Evolutionary conservation across 2,113 vertebrate species (phyloP), one percentile per base, ranked within the genome.

Genomic region (Manacus vitellinus): DNA sequence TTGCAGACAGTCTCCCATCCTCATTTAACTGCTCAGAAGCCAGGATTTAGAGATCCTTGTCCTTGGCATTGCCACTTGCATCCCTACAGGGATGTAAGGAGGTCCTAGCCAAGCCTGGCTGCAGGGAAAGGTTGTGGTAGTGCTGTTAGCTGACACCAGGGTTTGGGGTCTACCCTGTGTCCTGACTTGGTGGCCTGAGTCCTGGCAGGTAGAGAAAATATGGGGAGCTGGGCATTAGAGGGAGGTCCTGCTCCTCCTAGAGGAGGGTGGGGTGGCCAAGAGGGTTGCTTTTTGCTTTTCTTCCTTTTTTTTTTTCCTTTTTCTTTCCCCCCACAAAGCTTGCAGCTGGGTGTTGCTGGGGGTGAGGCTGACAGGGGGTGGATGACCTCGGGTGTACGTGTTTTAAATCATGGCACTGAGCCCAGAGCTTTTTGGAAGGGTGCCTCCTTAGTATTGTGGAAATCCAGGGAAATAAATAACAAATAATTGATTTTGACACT

Each of bases 401-500:
- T 73, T 91, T 95, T 41, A 92, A 83, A 61, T 58, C 47, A 20
- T 37, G 86, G 79, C 21, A 1, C 28, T 0, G 8, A 73, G 92
- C 89, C 86, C 76, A 37, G 80, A 62, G 62, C 7, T 63, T 91
- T 91, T 66, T 63, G 68, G 68, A 66, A 16, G 46, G 55, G n/a
- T 1, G 15, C 80, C 3, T 0, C 72, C 22, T 66, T 12, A 24
- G n/a, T n/a, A n/a, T 80, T 70, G 72, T 63, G 51, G 73, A 87
- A 91, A 80, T 61, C 72, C 55, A 44, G 73, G 25, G 72, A 86
- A 81, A 94, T 80, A 92, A 89, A 77, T 33, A 95, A 46, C 63
- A 74, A 51, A 79, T 72, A 61, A 68, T 33, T 66, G 74, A 43
- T 68, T 82, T 16, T 37, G 55, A n/a, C 51, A 12, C 4, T 7